These are phyloP conservation scores for Neoascia interrupta DNA, from an alignment of 2,888 invertebrate genomes.

Conservation along the genomic window DNA sequence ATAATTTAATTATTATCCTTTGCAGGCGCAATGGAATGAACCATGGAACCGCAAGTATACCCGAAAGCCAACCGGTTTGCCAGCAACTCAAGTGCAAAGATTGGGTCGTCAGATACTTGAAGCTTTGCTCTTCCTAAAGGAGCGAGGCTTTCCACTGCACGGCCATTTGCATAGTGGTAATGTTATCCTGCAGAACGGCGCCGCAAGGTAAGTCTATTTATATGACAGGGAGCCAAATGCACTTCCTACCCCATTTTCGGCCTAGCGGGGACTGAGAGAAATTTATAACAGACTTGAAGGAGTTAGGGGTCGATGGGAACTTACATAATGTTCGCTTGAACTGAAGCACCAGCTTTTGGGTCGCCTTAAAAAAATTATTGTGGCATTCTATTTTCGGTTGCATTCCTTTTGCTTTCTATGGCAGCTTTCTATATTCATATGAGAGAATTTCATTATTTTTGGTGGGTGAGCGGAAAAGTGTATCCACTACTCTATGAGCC, in stretches of 20 bases:
- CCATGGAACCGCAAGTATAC: constrained; percentile 89
- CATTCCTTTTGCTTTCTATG: background rate
- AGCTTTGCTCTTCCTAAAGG: constrained; percentile 89
- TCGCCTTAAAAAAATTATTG: background rate
- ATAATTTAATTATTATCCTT: constrained; percentile 65
- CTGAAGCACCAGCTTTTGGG: background rate
- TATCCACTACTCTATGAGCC: constrained; percentile 36
- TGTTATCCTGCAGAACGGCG: constrained; percentile 94
- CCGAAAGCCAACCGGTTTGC: constrained; percentile 85
- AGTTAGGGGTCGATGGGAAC: constrained; percentile 11
- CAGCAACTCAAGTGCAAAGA: constrained; percentile 89
- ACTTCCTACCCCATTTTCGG: background rate
- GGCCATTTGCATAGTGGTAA: constrained; percentile 94
- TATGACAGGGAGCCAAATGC: constrained; percentile 24
- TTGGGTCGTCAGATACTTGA: constrained; percentile 93
- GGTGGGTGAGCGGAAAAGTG: constrained; percentile 31
- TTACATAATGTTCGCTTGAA: constrained; percentile 28
- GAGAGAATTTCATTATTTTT: constrained; percentile 43
- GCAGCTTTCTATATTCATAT: background rate
- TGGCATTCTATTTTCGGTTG: constrained; percentile 31
- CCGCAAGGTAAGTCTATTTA: constrained; percentile 85
- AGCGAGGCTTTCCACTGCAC: constrained; percentile 92
- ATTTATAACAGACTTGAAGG: background rate
- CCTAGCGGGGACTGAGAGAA: constrained; percentile 3
- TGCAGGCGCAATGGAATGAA: constrained; percentile 88